These are phyloP conservation scores for Passer domesticus DNA, from an alignment of 2,113 vertebrate species.

Conservation along the genomic window DNA sequence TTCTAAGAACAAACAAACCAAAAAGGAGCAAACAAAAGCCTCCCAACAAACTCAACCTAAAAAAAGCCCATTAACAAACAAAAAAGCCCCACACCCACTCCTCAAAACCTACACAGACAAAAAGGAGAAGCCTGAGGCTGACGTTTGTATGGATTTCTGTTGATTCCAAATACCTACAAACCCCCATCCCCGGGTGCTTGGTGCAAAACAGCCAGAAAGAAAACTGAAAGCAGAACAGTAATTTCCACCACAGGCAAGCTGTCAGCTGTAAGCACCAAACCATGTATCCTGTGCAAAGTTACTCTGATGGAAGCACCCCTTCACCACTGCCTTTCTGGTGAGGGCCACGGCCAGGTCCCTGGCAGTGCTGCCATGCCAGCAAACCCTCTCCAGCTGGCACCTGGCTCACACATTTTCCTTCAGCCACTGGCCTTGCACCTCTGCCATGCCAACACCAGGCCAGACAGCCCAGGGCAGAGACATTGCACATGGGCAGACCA, in stretches of 20 bases:
- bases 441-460: neutral
- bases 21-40: neutral
- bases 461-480: neutral
- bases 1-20: neutral
- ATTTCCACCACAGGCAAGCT: neutral
- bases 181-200: rapidly evolving
- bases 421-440: neutral
- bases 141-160: neutral
- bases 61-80: neutral
- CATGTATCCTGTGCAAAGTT: rapidly evolving
- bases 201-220: neutral
- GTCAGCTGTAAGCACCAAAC: neutral
- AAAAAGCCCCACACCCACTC: too few relatives aligned
- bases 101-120: neutral
- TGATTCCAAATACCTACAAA: neutral
- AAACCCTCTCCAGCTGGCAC: neutral
- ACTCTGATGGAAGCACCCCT: neutral
- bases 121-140: neutral
- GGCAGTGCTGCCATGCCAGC: rapidly evolving
- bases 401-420: neutral
- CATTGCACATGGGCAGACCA: neutral
- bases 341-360: rapidly evolving
- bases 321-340: rapidly evolving
- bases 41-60: neutral
- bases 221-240: neutral